Evolutionary conservation across 2,888 invertebrate genomes (phyloP).

Genomic region (Melanophora roralis): DNA sequence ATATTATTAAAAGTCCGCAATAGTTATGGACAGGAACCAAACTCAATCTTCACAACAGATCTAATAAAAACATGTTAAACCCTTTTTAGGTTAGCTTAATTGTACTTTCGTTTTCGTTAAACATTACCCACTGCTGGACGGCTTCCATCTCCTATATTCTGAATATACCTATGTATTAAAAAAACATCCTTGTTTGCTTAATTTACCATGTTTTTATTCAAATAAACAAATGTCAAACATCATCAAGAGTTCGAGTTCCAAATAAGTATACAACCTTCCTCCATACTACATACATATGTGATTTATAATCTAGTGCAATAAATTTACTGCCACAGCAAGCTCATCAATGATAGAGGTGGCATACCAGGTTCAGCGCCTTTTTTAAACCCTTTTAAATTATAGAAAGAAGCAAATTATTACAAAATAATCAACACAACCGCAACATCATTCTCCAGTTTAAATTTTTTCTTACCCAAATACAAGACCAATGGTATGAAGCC

Average conservation of each 20-base stretch:
- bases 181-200: too few species aligned
- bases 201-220: background rate
- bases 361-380: conserved; percentile 84
- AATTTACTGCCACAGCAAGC: conserved; percentile 75
- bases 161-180: too few species aligned
- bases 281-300: background rate
- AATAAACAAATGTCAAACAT: background rate
- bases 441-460: background rate
- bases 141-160: too few species aligned
- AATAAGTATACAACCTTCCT: background rate
- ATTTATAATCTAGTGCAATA: background rate
- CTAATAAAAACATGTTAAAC: too few species aligned
- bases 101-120: too few species aligned
- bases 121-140: too few species aligned
- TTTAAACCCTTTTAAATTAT: conserved; percentile 80
- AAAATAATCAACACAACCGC: background rate
- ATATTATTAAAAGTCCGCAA: too few species aligned
- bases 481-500: conserved; percentile 84
- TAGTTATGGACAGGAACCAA: too few species aligned
- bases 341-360: conserved; percentile 78
- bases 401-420: background rate
- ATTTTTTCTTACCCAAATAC: conserved; percentile 79
- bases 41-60: too few species aligned
- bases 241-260: too few species aligned
- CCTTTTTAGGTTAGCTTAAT: too few species aligned